Base-by-base conservation (phyloP, 2,888 invertebrate species). In the Cynaeus angustus region DNA sequence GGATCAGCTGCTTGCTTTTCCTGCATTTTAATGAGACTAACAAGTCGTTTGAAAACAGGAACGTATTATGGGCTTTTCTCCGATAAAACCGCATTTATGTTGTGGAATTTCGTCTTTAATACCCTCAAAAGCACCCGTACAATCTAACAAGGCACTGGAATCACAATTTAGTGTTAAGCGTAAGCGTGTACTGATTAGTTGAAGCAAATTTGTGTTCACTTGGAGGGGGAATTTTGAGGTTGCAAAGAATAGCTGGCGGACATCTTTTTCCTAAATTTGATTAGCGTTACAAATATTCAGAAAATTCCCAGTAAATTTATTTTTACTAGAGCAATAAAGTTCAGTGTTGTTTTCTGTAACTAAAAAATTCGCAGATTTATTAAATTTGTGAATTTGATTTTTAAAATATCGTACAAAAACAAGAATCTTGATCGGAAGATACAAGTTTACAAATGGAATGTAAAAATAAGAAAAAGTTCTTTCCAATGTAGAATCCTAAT, bases 41-140 rank as follows among this genome's bases (percentile, higher is more conserved):
- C 43, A 43, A n/a, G 13, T 37, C 41, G 3, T 10, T 21, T 4
- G 10, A 26, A 56, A 56, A 37, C 41, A 55, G 55, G 38, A n/a
- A 55, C 21, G 41, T 21, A 55, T 55, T 55, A 55, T 56, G 43
- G 43, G 43, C 43, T 56, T 26, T 55, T 55, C 37, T 30, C 12
- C 8, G 30, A 52, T 52, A 12, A 52, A 30, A 55, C 55, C 55
- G 21, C 41, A 21, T 14, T 55, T 55, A 38, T 38, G 37, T 14
- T 55, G 55, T 16, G 14, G 21, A 21, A 55, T 55, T 38, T 14
- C 14, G 10, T 38, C 38, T 14, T 55, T 55, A 55, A 55, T 55
- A 21, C 37, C 21, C 55, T 21, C 16, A 55, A 38, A 38, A 55
- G 38, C 55, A 5, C 14, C 37, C n/a, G 9, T 13, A 6, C 7